Base-by-base conservation (phyloP, 2,888 invertebrate species). In the Agapostemon virescens region DNA sequence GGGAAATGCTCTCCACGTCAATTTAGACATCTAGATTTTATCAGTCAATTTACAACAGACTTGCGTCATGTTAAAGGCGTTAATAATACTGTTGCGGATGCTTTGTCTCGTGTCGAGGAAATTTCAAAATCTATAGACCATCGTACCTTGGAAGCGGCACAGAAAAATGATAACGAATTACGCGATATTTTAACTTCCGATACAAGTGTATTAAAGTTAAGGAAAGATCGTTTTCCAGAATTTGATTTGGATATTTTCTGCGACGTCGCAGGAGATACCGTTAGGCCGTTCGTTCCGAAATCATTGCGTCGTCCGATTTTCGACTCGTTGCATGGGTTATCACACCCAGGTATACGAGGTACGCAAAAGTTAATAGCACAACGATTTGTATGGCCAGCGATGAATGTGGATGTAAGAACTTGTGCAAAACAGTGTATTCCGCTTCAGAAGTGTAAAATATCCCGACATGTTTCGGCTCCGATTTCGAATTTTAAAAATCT, bases 311-410 rank as follows among this genome's bases (percentile, higher is more conserved):
- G 73, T 15, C n/a, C 33, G 20, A 79, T 76, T 1, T 88, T 87
- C 58, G 52, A 88, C 23, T 5, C 69, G 0, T 1, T 90, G 0
- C 90, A 92, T 74, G 69, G 77, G 0, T 73, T 90, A 1, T 79
- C 86, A 7, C 90, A 89, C 73, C 87, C 88, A 7, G 89, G 89
- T 0, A 74, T 80, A 0, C 84, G 84, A 4, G 84, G 85, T 0
- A 89, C 89, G 0, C 70, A 72, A 1, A 88, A 86, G n/a, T 49
- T 93, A 1, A 85, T 93, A 0, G 68, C 89, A 0, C 63, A 90
- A 38, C 85, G 91, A 0, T 93, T 87, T 63, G 90, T 93, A 0
- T 93, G 93, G 93, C 92, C 92, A 0, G 85, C 85, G 1, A 87
- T 93, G 0, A 87, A 90, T 0, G 82, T 78, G 11, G 91, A 93